Evolutionary conservation across 1,140 invertebrate genomes (phyloP), one percentile per base, ranked within the genome.

Genomic region (Apis cerana): DNA sequence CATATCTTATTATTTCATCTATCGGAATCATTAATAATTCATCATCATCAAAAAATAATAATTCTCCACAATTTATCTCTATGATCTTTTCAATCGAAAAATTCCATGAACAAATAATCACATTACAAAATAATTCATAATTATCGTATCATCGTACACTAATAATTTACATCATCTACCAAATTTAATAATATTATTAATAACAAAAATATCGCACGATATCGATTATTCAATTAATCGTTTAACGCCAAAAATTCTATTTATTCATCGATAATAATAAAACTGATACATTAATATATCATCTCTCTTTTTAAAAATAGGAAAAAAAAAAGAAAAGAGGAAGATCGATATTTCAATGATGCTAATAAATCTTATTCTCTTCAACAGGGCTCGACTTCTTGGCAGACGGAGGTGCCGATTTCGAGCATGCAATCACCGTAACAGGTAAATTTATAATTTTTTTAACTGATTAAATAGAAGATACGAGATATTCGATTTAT

Each of bases 401-500:
- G 91, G 96, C 96, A 91, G 94, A 94, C 89, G 95, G 96, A 94
- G 96, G 96, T 89, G 96, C 96, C 89, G 96, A 96, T 92, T 96
- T 96, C 93, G 96, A 96, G 93, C 95, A 95, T 90, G 96, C 96
- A 72, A 95, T 96, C 87, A 95, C 95, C 90, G 95, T 95, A 83
- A 96, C 96, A 93, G 96, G 96, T 96, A 93, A 94, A 93, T 90
- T 1, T 1, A 11, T 13, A 50, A 8, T 10, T 33, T 12, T 33
- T 52, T 61, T 43, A 43, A 43, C 33, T 43, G 33, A 43, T 43
- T 43, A 43, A 43, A 43, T 43, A 43, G 5, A 43, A 43, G 33
- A 43, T 43, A 43, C 43, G 19, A 61, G 21, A 65, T 80, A 62
- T 19, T 43, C 5, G 2, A 17, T 56, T 68, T 69, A 69, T 78